Base-by-base conservation (phyloP, 2,888 invertebrate genomes). In the Oscheius sp. region DNA sequence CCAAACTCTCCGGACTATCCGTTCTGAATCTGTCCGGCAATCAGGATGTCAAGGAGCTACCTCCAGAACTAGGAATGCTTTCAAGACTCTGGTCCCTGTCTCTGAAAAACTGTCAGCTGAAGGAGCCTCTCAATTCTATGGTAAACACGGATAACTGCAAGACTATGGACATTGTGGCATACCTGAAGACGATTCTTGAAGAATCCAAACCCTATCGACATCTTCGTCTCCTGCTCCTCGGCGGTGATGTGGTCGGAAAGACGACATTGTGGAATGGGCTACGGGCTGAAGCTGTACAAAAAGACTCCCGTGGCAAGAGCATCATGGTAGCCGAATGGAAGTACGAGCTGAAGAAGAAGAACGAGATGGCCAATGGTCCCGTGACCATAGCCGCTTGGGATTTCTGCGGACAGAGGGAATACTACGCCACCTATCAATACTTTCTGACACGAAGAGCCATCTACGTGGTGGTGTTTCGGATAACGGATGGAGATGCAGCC, bases 391-490 rank as follows among this genome's bases (percentile, higher is more conserved):
- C 96, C 71, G 98, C 98, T 0, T 99, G 98, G 98, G 99, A 99
- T 90, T 99, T 99, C 90, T 97, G 97, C 3, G 98, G 98, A 0
- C 98, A 92, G 90, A 88, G 94, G 89, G 98, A 99, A 89, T 97
- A 98, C 90, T 98, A 98, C 90, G 95, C 97, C 0, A 98, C 98
- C 0, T 98, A 98, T 92, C 97, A 98, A 90, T 99, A 99, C 90
- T 99, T 99, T 90, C 91, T 99, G 60, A 96, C 97, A 0, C 94
- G 96, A 76, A 92, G 98, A 13, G 96, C 96, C 33, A 91, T 99
- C 50, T 99, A 97, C 90, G 91, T 99, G 71, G 97, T 98, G 0
- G 93, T 97, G 2, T 99, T 98, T 97, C 93, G 93, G 84, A 94
- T 96, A 70, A 94, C 93, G 0, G 96, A 97, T 86, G 98, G 98